These are phyloP conservation scores for Teleiodes luculella DNA, from an alignment of 2,888 invertebrate species.

Conservation along the genomic window DNA sequence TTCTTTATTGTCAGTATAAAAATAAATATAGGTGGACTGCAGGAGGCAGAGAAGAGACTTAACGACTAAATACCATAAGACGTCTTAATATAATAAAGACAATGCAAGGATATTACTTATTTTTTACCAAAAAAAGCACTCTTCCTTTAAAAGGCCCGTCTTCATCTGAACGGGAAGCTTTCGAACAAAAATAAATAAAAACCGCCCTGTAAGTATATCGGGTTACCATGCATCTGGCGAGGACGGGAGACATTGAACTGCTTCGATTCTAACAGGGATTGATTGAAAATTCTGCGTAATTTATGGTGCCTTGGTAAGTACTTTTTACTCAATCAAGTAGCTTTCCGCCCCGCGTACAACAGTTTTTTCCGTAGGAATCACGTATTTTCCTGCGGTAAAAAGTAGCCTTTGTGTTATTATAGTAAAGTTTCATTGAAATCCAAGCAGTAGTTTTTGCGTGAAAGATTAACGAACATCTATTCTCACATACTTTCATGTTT, in stretches of 20 bases:
- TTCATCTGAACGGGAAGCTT: constrained; percentile 31
- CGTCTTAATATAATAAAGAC: constrained; percentile 10
- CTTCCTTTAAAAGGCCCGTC: constrained; percentile 22
- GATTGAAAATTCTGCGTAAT: constrained; percentile 1
- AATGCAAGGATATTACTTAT: constrained; percentile 8
- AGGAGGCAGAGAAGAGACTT: no score
- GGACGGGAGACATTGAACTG: constrained; percentile 26
- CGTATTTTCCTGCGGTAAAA: no score
- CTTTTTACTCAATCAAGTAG: not conserved
- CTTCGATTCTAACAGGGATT: constrained; percentile 9
- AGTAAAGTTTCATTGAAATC: no score
- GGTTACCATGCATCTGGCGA: constrained; percentile 41
- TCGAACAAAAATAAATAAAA: constrained; percentile 33
- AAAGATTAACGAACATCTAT: no score
- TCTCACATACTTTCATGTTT: no score
- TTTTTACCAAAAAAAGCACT: constrained; percentile 11
- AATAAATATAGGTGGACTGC: no score
- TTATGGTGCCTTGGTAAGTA: not conserved
- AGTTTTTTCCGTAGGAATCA: no score
- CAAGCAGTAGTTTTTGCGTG: no score
- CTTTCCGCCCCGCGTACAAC: no score
- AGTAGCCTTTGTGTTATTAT: no score
- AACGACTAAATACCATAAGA: no score
- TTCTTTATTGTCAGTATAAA: no score
- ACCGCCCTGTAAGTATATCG: constrained; percentile 35